Evolutionary conservation across 2,888 invertebrate genomes (phyloP).

Genomic region (Toxonevra muliebris): DNA sequence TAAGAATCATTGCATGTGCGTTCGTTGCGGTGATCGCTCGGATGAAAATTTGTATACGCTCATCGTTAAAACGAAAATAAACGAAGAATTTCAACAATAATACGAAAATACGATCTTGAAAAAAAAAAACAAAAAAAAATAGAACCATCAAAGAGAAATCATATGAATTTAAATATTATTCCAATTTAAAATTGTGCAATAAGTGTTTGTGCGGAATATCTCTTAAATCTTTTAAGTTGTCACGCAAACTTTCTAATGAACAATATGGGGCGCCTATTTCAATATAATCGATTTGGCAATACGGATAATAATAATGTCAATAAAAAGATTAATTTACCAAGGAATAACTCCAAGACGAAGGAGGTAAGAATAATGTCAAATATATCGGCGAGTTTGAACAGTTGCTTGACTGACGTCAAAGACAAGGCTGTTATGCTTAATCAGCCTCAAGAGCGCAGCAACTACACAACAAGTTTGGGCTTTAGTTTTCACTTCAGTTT

Average conservation of each 20-base stretch:
- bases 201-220: not conserved
- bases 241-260: constrained; percentile 1
- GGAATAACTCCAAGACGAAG: constrained; percentile 38
- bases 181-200: not conserved
- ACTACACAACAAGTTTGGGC: no score
- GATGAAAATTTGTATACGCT: constrained; percentile 23
- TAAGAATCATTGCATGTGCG: constrained; percentile 59
- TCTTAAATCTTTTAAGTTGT: no score
- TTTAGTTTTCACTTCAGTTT: no score
- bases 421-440: no score
- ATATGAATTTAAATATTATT: not conserved
- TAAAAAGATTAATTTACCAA: constrained; percentile 33
- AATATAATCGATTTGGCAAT: constrained; percentile 57
- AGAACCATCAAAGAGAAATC: not conserved
- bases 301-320: constrained; percentile 44
- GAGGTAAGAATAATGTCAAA: constrained; percentile 45
- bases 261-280: constrained; percentile 58
- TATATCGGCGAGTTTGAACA: no score
- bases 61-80: not conserved
- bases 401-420: no score
- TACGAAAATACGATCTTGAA: not conserved
- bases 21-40: constrained; percentile 60
- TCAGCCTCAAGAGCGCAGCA: no score
- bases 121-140: constrained; percentile 15
- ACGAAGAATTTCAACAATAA: not conserved